These are phyloP conservation scores for Muntiacus reevesi DNA, from an alignment of 2,113 vertebrate species.

Conservation along the genomic window DNA sequence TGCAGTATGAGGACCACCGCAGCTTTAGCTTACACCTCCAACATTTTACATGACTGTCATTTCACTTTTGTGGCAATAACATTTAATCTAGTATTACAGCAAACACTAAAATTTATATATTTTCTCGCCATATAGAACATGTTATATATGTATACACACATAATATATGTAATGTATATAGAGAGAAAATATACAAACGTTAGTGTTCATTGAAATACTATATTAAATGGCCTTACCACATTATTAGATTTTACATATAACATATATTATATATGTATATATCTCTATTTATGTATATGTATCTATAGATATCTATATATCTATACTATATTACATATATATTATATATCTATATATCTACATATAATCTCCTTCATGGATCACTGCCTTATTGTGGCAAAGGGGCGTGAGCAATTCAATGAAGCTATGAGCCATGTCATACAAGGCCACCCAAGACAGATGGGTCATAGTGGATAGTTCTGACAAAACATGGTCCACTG, in stretches of 20 bases:
- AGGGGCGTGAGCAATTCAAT: background rate
- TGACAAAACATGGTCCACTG: background rate
- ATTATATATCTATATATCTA: background rate
- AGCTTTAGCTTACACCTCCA: background rate
- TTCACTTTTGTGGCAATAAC: background rate
- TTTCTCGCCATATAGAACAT: background rate
- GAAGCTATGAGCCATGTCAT: background rate
- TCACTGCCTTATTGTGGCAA: background rate
- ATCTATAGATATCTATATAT: background rate
- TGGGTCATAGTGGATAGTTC: background rate
- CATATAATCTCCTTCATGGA: background rate
- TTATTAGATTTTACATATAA: background rate
- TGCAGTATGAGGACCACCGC: background rate
- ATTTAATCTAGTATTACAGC: background rate
- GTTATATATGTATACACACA: background rate
- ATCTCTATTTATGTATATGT: background rate
- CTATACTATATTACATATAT: background rate
- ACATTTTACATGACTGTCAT: background rate
- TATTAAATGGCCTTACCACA: background rate
- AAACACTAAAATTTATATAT: background rate
- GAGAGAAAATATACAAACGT: background rate
- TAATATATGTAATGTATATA: background rate
- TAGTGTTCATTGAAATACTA: background rate
- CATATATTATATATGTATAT: background rate
- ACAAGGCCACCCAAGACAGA: background rate